Percentiles rank a stretch among this genome's conserved stretches.
Evolutionary conservation across 2,113 vertebrate genomes (phyloP).

Genomic region (Lycocorax pyrrhopterus): DNA sequence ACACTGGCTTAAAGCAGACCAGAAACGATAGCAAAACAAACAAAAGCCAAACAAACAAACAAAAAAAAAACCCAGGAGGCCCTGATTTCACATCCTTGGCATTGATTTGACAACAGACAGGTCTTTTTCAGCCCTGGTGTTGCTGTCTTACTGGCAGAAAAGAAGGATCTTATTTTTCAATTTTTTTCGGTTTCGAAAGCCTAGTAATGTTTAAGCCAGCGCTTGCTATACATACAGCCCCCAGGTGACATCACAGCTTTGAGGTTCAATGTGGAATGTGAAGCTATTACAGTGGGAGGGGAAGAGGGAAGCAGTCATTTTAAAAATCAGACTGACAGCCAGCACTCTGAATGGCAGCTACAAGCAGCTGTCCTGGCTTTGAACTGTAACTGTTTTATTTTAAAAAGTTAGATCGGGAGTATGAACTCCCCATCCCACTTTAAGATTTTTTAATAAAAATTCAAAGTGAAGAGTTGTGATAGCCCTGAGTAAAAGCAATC

Average conservation of each 20-base stretch:
- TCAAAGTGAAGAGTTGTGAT: slow-evolving; percentile 18
- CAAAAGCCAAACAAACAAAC: neutral
- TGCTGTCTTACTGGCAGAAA: neutral
- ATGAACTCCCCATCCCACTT: slow-evolving; percentile 23
- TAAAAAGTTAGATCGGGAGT: slow-evolving; percentile 22
- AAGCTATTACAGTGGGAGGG: slow-evolving; percentile 34
- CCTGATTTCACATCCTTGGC: neutral
- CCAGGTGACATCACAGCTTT: slow-evolving; percentile 19
- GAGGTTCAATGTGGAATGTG: slow-evolving; percentile 3
- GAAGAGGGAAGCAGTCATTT: slow-evolving; percentile 7
- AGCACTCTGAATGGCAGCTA: slow-evolving; percentile 3
- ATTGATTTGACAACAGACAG: neutral
- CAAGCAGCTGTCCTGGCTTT: slow-evolving; percentile 31
- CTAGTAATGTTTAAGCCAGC: neutral
- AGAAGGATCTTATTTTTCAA: slow-evolving; percentile 22
- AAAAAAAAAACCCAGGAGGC: neutral
- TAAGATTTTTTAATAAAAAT: slow-evolving; percentile 44
- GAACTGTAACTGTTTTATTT: slow-evolving; percentile 31
- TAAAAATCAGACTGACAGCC: slow-evolving; percentile 27
- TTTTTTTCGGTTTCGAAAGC: slow-evolving; percentile 26
- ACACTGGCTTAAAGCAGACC: neutral
- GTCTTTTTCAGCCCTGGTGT: neutral
- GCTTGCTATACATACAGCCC: neutral
- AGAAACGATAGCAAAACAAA: neutral
- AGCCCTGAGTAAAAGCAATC: slow-evolving; percentile 36